Conservation (phyloP, 2,113 vertebrate genomes). For the Gadus chalcogrammus region DNA sequence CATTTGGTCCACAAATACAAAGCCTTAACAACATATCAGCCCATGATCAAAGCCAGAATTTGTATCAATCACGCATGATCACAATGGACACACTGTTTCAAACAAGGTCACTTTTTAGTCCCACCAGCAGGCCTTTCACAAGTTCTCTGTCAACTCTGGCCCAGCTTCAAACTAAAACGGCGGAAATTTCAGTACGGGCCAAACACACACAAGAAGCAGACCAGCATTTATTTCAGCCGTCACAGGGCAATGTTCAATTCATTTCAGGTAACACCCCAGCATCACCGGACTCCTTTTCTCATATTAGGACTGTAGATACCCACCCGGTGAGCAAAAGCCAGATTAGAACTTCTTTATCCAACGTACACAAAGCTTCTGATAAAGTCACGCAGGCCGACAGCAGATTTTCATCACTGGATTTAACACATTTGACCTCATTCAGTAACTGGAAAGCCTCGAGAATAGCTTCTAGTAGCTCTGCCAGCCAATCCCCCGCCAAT, state of each 20-base stretch:
- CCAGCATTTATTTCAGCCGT: conserved; percentile 19
- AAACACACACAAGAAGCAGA: conserved; percentile 1
- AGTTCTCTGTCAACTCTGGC: not conserved
- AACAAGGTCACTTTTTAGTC: conserved; percentile 4
- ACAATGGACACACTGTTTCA: conserved; percentile 15
- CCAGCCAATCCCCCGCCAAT: conserved; percentile 9
- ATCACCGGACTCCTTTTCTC: not conserved
- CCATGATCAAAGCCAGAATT: not conserved
- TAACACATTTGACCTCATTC: conserved; percentile 27
- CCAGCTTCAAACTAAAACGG: conserved; percentile 9
- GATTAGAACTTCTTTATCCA: conserved; percentile 23
- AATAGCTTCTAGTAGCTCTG: conserved; percentile 11
- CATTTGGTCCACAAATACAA: not conserved
- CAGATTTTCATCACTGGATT: conserved; percentile 7
- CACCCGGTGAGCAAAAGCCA: conserved; percentile 1
- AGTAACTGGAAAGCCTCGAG: conserved; percentile 26
- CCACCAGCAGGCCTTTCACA: conserved; percentile 13
- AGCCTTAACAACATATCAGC: not conserved
- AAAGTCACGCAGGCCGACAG: conserved; percentile 12
- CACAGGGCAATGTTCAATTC: not conserved
- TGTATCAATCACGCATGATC: not conserved
- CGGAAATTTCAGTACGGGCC: too few species aligned
- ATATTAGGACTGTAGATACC: conserved; percentile 4
- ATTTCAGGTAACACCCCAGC: conserved; percentile 4
- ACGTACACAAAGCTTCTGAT: conserved; percentile 20